These are phyloP conservation scores for Amphimedon queenslandica DNA, from an alignment of 37 sponge, comb jelly and placozoan species.

Conservation along the genomic window DNA sequence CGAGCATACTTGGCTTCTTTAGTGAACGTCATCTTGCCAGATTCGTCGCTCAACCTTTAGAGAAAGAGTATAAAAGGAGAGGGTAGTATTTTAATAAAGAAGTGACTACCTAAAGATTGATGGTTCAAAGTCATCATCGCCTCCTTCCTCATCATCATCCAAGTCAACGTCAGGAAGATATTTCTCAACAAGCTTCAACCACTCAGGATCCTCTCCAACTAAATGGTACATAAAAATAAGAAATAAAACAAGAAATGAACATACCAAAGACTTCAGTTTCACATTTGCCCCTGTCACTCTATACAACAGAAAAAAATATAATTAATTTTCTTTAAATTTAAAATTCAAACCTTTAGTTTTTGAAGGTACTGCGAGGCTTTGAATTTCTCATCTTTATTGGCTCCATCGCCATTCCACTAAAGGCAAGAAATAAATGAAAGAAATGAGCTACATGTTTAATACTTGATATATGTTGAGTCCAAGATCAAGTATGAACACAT, in stretches of 20 bases:
- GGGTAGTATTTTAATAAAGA: background rate
- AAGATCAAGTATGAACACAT: conserved; percentile 84
- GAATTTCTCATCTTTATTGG: conserved; percentile 83
- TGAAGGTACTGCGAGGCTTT: conserved; percentile 63
- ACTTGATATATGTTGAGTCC: conserved; percentile 71
- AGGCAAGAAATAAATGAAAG: background rate
- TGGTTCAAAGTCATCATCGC: conserved; percentile 9
- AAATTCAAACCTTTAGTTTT: conserved; percentile 62
- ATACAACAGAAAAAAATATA: background rate
- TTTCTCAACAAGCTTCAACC: background rate
- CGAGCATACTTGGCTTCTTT: conserved; percentile 35
- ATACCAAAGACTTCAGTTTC: conserved; percentile 26
- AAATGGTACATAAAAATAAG: too few species aligned
- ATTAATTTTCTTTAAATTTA: too few species aligned
- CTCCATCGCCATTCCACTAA: conserved; percentile 71
- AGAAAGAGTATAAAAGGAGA: background rate
- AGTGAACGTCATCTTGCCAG: conserved; percentile 49
- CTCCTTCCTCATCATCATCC: conserved; percentile 6
- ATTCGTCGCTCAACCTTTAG: conserved; percentile 76
- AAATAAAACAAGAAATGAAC: too few species aligned
- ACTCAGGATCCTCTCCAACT: background rate
- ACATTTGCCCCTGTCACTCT: conserved; percentile 3
- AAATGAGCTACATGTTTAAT: background rate
- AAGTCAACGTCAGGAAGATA: background rate
- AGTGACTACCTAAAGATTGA: conserved; percentile 32